Evolutionary conservation across 2,113 vertebrate species (phyloP), one percentile per base, ranked within the genome.

Genomic region (Laticauda laticaudata): DNA sequence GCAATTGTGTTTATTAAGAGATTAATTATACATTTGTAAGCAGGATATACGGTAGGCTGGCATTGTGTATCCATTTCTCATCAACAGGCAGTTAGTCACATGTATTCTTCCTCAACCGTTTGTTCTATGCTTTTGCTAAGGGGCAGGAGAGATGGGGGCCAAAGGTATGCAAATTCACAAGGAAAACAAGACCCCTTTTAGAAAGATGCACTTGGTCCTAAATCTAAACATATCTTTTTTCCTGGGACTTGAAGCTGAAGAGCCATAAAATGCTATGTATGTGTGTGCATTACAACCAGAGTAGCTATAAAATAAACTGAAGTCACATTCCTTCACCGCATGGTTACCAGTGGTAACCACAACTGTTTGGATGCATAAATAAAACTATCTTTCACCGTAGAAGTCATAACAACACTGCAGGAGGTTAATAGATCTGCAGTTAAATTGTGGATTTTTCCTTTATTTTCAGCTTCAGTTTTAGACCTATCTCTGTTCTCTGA

Each of bases 281-380:
- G 1, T 53, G 11, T 75, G 48, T 81, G 59, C 87, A 81, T 24
- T 55, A 56, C 29, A 75, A 34, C n/a, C 24, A 11, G 26, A 89
- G 61, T 21, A 5, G 9, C 6, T 26, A 26, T 91, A 91, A 86
- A 88, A 53, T 92, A 88, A 88, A 88, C 45, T 55, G 59, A 20
- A 26, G 6, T 55, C 55, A 48, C 51, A 34, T 89, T 39, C 51
- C 53, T 81, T 92, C 54, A 23, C 51, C 18, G 0, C n/a, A 15
- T 23, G 61, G 91, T 92, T 45, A 29, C 59, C 87, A 88, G 26
- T 43, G 75, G 86, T 89, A 81, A 89, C 61, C 61, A 12, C 75
- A 39, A 81, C 24, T 57, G 86, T 92, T 88, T 90, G 59, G n/a
- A 92, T 92, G 64, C n/a, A 75, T 34, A 54, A 88, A 34, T 20